Conservation (phyloP, 2,113 vertebrate species). For the Cheilinus undulatus region DNA sequence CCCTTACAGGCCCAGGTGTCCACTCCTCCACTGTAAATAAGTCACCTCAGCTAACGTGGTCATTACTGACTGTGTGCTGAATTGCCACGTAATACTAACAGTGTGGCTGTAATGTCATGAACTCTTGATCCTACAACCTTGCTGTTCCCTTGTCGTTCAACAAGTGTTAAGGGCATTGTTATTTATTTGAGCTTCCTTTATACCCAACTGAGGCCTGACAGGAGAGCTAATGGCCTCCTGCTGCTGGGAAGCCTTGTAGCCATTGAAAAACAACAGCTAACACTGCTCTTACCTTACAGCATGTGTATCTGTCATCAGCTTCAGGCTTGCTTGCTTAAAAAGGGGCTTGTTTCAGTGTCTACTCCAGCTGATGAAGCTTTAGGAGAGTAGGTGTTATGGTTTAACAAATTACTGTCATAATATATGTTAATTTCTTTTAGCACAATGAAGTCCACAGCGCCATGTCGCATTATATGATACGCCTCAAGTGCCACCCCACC, state of each 20-base stretch:
- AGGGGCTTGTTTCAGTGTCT: too few relatives aligned
- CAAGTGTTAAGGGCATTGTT: slow-evolving; percentile 10
- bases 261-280: slow-evolving; percentile 1
- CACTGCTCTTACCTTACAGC: slow-evolving; percentile 3
- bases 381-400: too few relatives aligned
- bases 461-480: too few relatives aligned
- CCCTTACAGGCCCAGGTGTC: slow-evolving; percentile 2
- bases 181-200: slow-evolving; percentile 36
- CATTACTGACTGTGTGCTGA: slow-evolving; percentile 41
- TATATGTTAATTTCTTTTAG: too few relatives aligned
- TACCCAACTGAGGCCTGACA: slow-evolving; percentile 34
- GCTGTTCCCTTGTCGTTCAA: slow-evolving; percentile 37
- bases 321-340: background rate
- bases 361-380: too few relatives aligned
- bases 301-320: background rate
- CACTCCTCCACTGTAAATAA: slow-evolving; percentile 14
- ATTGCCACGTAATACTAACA: slow-evolving; percentile 34
- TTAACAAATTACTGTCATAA: too few relatives aligned
- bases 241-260: slow-evolving; percentile 40
- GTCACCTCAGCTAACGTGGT: slow-evolving; percentile 7
- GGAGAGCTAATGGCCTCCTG: slow-evolving; percentile 43
- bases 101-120: slow-evolving; percentile 24
- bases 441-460: too few relatives aligned
- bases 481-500: too few relatives aligned
- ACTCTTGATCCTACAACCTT: slow-evolving; percentile 42